Evolutionary conservation across 2,888 invertebrate genomes (phyloP), one percentile per base, ranked within the genome.

Genomic region (Chaitophorus viminalis): DNA sequence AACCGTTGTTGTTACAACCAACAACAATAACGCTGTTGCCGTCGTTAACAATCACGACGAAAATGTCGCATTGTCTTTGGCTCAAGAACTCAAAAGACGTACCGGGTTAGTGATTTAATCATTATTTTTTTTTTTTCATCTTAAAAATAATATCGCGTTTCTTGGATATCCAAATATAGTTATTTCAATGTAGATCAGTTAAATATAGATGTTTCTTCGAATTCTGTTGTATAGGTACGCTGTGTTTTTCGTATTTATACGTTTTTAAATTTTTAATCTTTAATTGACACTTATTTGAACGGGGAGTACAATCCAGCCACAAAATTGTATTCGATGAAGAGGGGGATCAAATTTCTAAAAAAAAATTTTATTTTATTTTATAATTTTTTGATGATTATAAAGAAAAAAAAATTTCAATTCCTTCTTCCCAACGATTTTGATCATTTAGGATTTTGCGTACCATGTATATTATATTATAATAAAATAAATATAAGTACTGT

Each of bases 71-170:
- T 18, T 87, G 74, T 87, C 87, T 79, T 87, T 87, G 87, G 87
- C 87, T 11, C 87, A 87, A 65, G 87, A 87, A 60, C 87, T 87
- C 65, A 87, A 87, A 74, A 79, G 87, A 72, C 87, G 87, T 54
- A 87, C 87, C 31, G 87, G 87, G 87, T 87, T 31, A 87, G 74
- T 65, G 79, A 39, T 74, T 78, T 29, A 5, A 29, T 39, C 33
- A 5, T 60, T 60, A 29, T 39, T n/a, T 75, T 39, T 31, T 72
- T 29, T 60, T 11, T n/a, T 4, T 31, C 33, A 4, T 29, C 18
- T 11, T 31, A 29, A 5, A 70, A 1, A 46, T 76, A 46, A 29
- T 46, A 76, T 82, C 46, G 65, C 6, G 2, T 77, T 85, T 68
- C 21, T 33, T 21, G 25, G 21, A 6, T 52, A 68, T 46, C 68